Percentiles rank a stretch among this genome's conserved stretches.
Conservation (phyloP, 2,113 vertebrate species). For the Equus przewalskii region DNA sequence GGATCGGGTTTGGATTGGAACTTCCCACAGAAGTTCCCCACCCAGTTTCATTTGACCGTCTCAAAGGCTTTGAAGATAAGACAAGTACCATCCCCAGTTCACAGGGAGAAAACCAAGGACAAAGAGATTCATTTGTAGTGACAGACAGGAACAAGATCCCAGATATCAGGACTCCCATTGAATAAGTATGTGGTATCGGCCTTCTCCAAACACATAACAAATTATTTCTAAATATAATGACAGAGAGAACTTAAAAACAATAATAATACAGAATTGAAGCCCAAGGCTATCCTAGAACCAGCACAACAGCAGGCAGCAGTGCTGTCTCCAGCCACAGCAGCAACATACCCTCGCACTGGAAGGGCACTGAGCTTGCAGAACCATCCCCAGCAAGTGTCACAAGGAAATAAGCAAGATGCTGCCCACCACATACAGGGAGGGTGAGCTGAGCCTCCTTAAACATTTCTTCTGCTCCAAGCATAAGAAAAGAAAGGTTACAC, state of each 20-base stretch:
- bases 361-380: slow-evolving; percentile 43
- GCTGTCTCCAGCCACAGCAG: not conserved
- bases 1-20: not conserved
- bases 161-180: not conserved
- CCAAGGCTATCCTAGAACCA: slow-evolving; percentile 60
- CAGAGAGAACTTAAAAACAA: slow-evolving; percentile 29
- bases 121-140: not conserved
- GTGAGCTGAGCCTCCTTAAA: slow-evolving; percentile 33
- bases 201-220: slow-evolving; percentile 13
- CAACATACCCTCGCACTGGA: not conserved
- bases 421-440: not conserved
- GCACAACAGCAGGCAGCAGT: not conserved
- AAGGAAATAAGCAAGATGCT: slow-evolving; percentile 65
- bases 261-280: slow-evolving; percentile 74
- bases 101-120: slow-evolving; percentile 8
- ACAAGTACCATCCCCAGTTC: not conserved
- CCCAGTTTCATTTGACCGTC: not conserved
- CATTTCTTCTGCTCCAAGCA: slow-evolving; percentile 67
- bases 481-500: slow-evolving; percentile 72
- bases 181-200: not conserved
- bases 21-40: not conserved
- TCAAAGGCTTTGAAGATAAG: not conserved
- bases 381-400: slow-evolving; percentile 21
- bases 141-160: not conserved
- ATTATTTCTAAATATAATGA: slow-evolving; percentile 16